Evolutionary conservation across 2,797 vertebrate species (phyloP).

Genomic region (Amazona finschi): DNA sequence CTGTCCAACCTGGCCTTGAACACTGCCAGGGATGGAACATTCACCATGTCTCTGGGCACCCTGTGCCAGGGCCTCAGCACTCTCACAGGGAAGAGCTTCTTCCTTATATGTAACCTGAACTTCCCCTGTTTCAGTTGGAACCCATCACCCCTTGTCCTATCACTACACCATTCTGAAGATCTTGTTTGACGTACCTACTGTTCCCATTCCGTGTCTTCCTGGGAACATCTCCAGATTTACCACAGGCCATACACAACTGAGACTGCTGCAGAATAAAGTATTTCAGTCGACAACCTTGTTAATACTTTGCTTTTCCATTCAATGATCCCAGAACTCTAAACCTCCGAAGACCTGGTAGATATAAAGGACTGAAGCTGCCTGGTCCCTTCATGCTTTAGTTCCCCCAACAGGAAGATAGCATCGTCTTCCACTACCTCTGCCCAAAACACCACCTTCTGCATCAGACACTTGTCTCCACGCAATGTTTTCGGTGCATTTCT

Average conservation of each 20-base stretch:
- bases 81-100: neutral
- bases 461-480: neutral
- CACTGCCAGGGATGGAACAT: too few relatives aligned
- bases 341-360: neutral
- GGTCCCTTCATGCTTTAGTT: neutral
- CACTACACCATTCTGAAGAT: neutral
- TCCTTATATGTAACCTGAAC: neutral
- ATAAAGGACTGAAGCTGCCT: neutral
- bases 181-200: neutral
- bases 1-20: too few relatives aligned
- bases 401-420: neutral
- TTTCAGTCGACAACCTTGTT: neutral
- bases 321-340: neutral
- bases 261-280: neutral
- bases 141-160: neutral
- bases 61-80: too few relatives aligned
- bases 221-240: slow-evolving; percentile 3
- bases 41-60: too few relatives aligned
- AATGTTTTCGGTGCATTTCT: neutral
- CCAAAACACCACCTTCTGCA: neutral
- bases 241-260: neutral
- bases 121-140: neutral
- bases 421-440: neutral
- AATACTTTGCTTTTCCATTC: neutral
- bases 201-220: neutral